Base-by-base conservation (phyloP, 2,113 vertebrate genomes). In the Etheostoma spectabile region DNA sequence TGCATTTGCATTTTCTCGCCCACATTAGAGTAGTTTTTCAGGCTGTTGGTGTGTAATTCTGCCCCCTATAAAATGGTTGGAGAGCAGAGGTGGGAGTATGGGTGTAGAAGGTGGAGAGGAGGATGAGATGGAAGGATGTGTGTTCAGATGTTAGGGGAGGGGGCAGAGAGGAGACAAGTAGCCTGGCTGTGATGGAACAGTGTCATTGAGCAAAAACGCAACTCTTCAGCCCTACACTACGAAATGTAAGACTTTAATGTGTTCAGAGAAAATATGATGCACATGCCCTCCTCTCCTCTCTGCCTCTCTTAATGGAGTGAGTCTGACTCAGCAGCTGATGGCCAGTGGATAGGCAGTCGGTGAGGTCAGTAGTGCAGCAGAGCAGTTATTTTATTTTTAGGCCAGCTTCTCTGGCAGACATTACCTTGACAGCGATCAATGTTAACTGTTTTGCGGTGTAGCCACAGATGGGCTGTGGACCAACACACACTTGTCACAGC, bases 321-420 rank as follows among this genome's bases (percentile, higher is more conserved):
- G 76, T 82, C 27, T 86, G 88, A 92, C 74, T 93, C 88, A 89
- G 83, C 88, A 84, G 80, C 71, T 55, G 30, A 73, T 46, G 89
- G 87, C 89, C 82, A 77, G 79, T 13, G 79, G 82, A 78, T 91
- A 90, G 86, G 83, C 91, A 90, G 91, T 87, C 87, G 12, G 66
- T 93, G 93, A 94, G 86, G 84, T 93, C 93, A 93, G 84, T 77
- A 85, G 82, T 83, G 84, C 86, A 84, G 80, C 79, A 45, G 57
- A 84, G 79, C 80, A 90, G 72, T 83, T 82, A 78, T 88, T 90
- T 93, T 91, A 90, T 94, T 91, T 91, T 93, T 85, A 64, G 85
- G 61, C 55, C 38, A 4, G 61, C 83, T 65, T 77, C 68, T 73
- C 75, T 45, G 51, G 53, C 88, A 83, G 87, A 86, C 80, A 75